Percentiles rank a stretch among this genome's conserved stretches.
phyloP scores from a whole-genome alignment of 1,140 invertebrate species.

The Bombus polaris region DNA sequence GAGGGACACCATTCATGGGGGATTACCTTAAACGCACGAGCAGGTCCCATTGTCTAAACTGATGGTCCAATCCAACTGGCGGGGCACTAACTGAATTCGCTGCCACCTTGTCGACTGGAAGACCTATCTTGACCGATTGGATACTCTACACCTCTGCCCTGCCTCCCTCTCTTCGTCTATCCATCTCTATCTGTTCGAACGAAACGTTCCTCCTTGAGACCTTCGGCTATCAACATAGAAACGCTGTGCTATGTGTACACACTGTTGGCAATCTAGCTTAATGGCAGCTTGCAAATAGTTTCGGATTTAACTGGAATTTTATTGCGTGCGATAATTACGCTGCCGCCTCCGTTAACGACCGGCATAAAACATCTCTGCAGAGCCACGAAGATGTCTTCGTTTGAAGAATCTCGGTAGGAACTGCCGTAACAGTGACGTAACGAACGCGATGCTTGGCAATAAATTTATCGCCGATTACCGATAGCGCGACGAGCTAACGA shows the following conservation, averaged over 20 bases:
- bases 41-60: constrained; percentile 77
- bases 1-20: constrained; percentile 78
- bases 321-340: constrained; percentile 22
- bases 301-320: constrained; percentile 20
- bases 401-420: background rate
- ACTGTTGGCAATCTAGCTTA: constrained; percentile 1
- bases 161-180: background rate
- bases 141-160: constrained; percentile 19
- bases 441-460: background rate
- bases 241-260: background rate
- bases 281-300: constrained; percentile 1
- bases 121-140: constrained; percentile 73
- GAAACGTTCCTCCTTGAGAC: constrained; percentile 34
- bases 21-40: constrained; percentile 78
- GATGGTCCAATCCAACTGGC: constrained; percentile 69
- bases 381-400: background rate
- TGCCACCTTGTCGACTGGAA: constrained; percentile 33
- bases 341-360: constrained; percentile 19
- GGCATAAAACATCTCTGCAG: background rate
- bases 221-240: background rate
- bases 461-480: constrained; percentile 17
- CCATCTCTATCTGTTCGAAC: background rate
- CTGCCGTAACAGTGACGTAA: constrained; percentile 8
- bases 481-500: background rate
- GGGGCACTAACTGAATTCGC: constrained; percentile 71